phyloP scores from a whole-genome alignment of 2,888 invertebrate genomes.

The Acleris literana region DNA sequence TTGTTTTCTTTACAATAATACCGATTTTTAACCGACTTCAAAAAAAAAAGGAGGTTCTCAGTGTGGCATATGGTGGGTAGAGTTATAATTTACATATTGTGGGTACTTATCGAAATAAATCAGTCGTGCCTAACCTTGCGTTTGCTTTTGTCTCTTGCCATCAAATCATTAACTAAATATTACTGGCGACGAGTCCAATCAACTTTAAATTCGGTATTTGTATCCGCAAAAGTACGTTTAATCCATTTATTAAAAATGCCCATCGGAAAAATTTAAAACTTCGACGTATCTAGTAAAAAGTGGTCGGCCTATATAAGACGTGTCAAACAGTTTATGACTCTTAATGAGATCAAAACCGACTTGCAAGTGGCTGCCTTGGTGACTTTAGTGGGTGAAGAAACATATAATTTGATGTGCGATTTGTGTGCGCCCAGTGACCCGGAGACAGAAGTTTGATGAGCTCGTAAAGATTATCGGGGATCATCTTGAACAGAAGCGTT shows the following conservation, averaged over 20 bases:
- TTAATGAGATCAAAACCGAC: constrained; percentile 15
- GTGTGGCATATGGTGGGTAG: no score
- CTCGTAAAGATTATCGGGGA: constrained; percentile 36
- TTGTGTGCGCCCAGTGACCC: constrained; percentile 40
- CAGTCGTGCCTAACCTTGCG: not conserved
- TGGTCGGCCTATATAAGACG: constrained; percentile 33
- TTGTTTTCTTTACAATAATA: no score
- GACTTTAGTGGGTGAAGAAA: constrained; percentile 29
- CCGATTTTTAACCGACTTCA: no score
- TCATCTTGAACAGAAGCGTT: constrained; percentile 41
- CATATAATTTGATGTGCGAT: constrained; percentile 41
- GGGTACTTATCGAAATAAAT: no score
- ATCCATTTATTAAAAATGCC: constrained; percentile 16
- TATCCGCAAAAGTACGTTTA: not conserved
- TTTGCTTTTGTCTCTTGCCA: not conserved
- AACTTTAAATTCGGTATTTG: not conserved
- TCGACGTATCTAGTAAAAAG: constrained; percentile 15
- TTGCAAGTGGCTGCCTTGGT: constrained; percentile 26
- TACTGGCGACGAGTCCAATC: constrained; percentile 8
- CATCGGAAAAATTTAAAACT: constrained; percentile 26
- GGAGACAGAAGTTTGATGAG: constrained; percentile 37
- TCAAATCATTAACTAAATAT: not conserved
- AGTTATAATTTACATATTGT: no score
- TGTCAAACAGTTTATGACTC: constrained; percentile 23
- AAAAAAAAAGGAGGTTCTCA: no score